Evolutionary conservation across 2,113 vertebrate species (phyloP).

Genomic region (Lontra canadensis): DNA sequence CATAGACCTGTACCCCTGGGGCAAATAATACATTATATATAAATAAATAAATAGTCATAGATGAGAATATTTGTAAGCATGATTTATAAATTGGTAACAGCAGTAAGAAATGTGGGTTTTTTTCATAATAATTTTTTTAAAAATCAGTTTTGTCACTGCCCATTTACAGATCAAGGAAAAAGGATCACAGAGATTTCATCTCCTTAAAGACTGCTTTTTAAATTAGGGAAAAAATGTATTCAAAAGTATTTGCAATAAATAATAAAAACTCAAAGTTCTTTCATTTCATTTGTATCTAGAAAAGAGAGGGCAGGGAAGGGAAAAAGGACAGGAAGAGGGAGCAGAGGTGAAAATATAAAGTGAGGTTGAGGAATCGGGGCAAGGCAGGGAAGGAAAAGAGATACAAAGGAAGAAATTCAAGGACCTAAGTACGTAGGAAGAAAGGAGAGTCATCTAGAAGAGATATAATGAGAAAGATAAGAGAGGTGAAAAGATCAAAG

Average conservation of each 20-base stretch:
- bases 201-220: neutral
- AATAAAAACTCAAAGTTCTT: conserved; percentile 4
- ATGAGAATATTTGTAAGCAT: neutral
- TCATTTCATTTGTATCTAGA: neutral
- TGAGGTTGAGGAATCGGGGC: accelerated
- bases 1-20: too few species aligned
- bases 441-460: neutral
- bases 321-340: neutral
- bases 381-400: neutral
- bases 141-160: neutral
- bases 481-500: neutral
- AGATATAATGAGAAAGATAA: neutral
- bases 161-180: neutral
- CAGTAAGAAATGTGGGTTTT: neutral
- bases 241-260: neutral
- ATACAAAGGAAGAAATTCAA: neutral
- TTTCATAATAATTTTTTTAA: neutral
- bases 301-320: neutral
- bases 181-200: neutral
- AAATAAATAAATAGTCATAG: neutral
- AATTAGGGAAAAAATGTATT: neutral
- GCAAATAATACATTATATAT: too few species aligned
- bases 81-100: neutral
- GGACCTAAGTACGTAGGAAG: neutral
- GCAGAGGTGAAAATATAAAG: neutral